Evolutionary conservation across 2,797 vertebrate genomes (phyloP).

Genomic region (Alosa sapidissima): DNA sequence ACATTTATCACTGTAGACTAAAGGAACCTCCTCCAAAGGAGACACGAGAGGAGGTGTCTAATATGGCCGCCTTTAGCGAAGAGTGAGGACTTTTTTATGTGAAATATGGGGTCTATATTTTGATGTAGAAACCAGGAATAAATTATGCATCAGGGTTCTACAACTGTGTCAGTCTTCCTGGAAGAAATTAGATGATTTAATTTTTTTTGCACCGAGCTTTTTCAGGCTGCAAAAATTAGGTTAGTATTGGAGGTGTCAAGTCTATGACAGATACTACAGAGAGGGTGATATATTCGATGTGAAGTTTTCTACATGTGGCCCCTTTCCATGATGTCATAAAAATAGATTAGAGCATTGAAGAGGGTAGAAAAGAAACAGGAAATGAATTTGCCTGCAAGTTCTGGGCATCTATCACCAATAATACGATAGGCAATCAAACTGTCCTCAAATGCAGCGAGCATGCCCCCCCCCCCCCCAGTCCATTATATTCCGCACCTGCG

Average conservation of each 20-base stretch:
- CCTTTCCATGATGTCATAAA: not conserved
- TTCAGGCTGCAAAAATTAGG: slow-evolving; percentile 11
- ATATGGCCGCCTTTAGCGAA: not conserved
- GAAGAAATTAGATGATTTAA: slow-evolving; percentile 11
- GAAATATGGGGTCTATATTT: slow-evolving; percentile 10
- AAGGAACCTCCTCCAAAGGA: not conserved
- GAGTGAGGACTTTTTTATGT: not conserved
- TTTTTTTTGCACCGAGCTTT: not conserved
- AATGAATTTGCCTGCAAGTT: not conserved
- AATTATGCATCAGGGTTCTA: slow-evolving; percentile 8
- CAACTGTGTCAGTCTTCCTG: slow-evolving; percentile 14
- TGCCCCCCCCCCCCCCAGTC: not conserved
- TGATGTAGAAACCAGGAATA: not conserved
- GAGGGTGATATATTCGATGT: not conserved
- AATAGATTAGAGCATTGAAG: not conserved
- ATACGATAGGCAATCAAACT: slow-evolving; percentile 6
- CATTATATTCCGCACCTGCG: slow-evolving; percentile 4
- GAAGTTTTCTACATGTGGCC: not conserved
- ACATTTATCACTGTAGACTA: not conserved
- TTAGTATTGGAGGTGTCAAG: slow-evolving; percentile 17
- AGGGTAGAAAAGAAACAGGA: not conserved
- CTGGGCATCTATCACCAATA: slow-evolving; percentile 4
- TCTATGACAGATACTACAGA: not conserved
- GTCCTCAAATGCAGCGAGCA: not conserved
- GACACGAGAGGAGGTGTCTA: not conserved